Evolutionary conservation across 1,140 invertebrate genomes (phyloP).

Genomic region (Penaeus japonicus): DNA sequence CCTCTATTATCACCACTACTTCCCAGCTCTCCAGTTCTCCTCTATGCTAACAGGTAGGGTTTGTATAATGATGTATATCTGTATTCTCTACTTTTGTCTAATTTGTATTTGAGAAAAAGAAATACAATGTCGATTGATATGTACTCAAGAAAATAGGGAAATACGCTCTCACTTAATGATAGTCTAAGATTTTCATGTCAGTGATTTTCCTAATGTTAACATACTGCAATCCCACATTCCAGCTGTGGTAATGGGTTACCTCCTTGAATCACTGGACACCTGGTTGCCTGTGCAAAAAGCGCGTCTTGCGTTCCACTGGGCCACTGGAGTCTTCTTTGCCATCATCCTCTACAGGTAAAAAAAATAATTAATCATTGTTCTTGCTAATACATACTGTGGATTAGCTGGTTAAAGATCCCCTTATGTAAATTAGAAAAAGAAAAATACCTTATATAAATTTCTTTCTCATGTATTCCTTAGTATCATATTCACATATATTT

Average conservation of each 20-base stretch:
- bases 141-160: too few species aligned
- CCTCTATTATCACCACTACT: conserved; percentile 70
- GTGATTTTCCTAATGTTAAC: too few species aligned
- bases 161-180: neutral
- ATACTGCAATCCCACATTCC: neutral
- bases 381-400: too few species aligned
- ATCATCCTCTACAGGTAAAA: conserved; percentile 41
- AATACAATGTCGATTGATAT: neutral
- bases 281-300: neutral
- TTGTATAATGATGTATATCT: too few species aligned
- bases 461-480: too few species aligned
- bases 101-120: too few species aligned
- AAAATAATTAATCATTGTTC: too few species aligned
- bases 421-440: too few species aligned
- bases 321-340: conserved; percentile 9
- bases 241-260: conserved; percentile 44
- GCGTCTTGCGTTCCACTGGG: conserved; percentile 22
- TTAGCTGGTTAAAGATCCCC: too few species aligned
- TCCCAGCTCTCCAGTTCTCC: conserved; percentile 68
- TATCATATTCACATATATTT: too few species aligned
- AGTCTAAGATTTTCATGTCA: neutral
- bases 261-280: conserved; percentile 51
- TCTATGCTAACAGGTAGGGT: conserved; percentile 66
- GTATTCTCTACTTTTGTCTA: too few species aligned
- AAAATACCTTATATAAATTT: too few species aligned